A percentile compares a stretch with the other conserved stretches of the same genome.
phyloP scores from a whole-genome alignment of 2,113 vertebrate genomes.

The Gavia stellata region DNA sequence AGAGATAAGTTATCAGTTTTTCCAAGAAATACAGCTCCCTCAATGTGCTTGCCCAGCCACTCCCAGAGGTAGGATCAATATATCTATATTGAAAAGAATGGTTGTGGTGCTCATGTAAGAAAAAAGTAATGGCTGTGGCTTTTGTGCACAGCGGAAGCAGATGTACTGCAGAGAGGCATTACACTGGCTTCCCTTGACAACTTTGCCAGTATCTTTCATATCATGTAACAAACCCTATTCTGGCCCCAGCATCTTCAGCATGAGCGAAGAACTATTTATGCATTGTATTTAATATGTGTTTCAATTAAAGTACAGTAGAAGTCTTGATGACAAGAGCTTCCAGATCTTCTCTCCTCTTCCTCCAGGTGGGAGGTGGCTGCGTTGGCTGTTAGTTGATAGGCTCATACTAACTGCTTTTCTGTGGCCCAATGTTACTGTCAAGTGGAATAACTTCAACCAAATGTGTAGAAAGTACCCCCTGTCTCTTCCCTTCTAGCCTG shows the following conservation, averaged over 20 bases:
- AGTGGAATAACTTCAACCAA: background rate
- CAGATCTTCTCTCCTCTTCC: background rate
- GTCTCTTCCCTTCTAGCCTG: background rate
- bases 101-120: background rate
- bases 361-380: background rate
- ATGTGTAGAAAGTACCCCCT: background rate
- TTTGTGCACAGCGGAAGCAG: background rate
- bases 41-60: background rate
- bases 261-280: background rate
- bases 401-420: background rate
- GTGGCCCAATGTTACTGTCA: background rate
- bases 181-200: background rate
- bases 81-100: background rate
- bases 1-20: background rate
- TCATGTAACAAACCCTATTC: background rate
- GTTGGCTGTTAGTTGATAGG: background rate
- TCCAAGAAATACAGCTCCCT: background rate
- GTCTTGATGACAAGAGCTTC: background rate
- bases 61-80: slow-evolving; percentile 13
- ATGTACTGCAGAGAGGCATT: background rate
- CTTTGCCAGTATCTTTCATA: background rate
- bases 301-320: background rate
- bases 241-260: background rate
- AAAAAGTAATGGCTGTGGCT: background rate
- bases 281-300: background rate